phyloP scores from a whole-genome alignment of 2,797 vertebrate species.

The Rhabdophis nuchalis region DNA sequence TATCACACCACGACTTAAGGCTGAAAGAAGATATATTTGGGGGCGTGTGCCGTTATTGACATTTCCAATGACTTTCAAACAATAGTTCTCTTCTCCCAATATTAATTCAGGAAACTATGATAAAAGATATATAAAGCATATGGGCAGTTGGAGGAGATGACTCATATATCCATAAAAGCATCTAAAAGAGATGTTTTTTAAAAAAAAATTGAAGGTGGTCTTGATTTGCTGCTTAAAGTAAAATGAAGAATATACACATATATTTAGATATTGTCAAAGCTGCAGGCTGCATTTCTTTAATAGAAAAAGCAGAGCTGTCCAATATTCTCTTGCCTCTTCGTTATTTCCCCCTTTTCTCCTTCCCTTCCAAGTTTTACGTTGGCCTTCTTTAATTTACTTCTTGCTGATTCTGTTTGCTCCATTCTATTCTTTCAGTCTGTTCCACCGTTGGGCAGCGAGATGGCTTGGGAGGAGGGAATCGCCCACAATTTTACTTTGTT shows the following conservation, averaged over 20 bases:
- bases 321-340: neutral
- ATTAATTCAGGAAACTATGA: neutral
- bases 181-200: neutral
- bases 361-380: neutral
- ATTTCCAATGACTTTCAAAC: neutral
- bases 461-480: neutral
- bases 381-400: neutral
- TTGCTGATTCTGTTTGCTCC: neutral
- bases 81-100: neutral
- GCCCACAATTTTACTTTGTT: neutral
- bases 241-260: neutral
- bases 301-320: neutral
- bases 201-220: neutral
- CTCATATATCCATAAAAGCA: neutral
- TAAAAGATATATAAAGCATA: neutral
- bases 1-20: neutral
- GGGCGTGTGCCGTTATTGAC: neutral
- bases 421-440: neutral
- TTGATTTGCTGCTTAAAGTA: neutral
- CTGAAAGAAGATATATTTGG: neutral
- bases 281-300: neutral
- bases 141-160: neutral
- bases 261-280: neutral
- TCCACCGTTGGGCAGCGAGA: neutral
- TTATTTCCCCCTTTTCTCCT: neutral